These are phyloP conservation scores for Ectemnius continuus DNA, from an alignment of 2,888 invertebrate genomes.

Conservation along the genomic window DNA sequence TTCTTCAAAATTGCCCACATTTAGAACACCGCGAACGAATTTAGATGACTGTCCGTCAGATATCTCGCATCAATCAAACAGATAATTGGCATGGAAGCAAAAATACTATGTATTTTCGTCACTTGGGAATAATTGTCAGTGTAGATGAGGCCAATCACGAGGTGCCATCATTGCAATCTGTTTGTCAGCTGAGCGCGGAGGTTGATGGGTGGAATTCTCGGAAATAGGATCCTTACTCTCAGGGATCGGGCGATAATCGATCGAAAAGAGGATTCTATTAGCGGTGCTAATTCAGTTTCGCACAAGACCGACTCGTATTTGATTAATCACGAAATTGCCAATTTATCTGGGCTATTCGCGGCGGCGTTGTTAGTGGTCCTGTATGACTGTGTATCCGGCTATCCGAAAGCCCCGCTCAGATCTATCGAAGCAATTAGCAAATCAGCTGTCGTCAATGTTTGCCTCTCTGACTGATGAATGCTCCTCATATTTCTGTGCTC, in stretches of 20 bases:
- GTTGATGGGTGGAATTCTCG: no score
- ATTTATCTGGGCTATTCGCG: slow-evolving; percentile 59
- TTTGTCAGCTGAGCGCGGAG: no score
- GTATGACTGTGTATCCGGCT: slow-evolving; percentile 41
- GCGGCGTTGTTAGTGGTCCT: slow-evolving; percentile 54
- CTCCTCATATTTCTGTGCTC: slow-evolving; percentile 52
- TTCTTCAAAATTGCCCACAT: no score
- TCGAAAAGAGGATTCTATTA: slow-evolving; percentile 31
- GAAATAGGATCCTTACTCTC: slow-evolving; percentile 1
- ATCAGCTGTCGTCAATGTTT: slow-evolving; percentile 62
- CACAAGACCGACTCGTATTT: slow-evolving; percentile 54
- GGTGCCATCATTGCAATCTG: no score
- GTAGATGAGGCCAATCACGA: no score
- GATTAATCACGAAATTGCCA: slow-evolving; percentile 59
- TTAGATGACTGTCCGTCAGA: no score
- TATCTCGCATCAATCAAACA: no score
- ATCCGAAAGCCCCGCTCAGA: slow-evolving; percentile 52
- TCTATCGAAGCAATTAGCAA: slow-evolving; percentile 65
- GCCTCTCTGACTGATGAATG: slow-evolving; percentile 63
- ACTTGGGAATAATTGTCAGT: no score
- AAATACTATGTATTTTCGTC: no score
- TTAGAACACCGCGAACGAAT: no score
- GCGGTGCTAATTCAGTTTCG: slow-evolving; percentile 47
- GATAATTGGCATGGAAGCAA: no score
- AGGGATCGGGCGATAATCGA: slow-evolving; percentile 25